These are phyloP conservation scores for Falco punctatus DNA, from an alignment of 2,113 vertebrate genomes.

Conservation along the genomic window DNA sequence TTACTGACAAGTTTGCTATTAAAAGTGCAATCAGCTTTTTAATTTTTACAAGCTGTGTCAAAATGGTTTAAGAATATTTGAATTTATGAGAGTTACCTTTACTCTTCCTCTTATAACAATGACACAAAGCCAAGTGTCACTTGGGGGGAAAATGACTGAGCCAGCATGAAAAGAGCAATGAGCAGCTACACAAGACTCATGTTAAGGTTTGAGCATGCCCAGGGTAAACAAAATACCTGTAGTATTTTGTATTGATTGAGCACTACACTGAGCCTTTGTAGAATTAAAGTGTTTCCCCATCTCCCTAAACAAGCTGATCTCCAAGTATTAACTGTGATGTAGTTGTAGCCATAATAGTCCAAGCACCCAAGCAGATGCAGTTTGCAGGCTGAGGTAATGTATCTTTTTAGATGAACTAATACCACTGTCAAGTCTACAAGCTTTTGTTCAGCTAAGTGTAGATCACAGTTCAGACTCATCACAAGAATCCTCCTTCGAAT, in stretches of 20 bases:
- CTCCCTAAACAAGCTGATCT: neutral
- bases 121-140: neutral
- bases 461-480: neutral
- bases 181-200: neutral
- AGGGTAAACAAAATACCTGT: neutral
- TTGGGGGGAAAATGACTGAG: neutral
- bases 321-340: neutral
- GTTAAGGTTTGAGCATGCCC: neutral
- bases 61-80: slow-evolving; percentile 6
- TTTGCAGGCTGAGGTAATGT: neutral
- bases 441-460: neutral
- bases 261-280: neutral
- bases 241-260: neutral
- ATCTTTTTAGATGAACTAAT: neutral
- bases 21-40: slow-evolving; percentile 13
- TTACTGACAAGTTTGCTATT: slow-evolving; percentile 12
- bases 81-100: neutral
- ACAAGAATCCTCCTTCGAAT: neutral
- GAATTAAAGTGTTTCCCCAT: neutral
- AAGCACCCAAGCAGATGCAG: neutral
- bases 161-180: neutral
- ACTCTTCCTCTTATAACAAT: neutral
- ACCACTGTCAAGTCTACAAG: neutral
- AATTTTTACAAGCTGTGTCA: slow-evolving; percentile 19
- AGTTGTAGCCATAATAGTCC: neutral